Evolutionary conservation across 2,888 invertebrate species (phyloP), one percentile per base, ranked within the genome.

Genomic region (Drosophila kanekoi): DNA sequence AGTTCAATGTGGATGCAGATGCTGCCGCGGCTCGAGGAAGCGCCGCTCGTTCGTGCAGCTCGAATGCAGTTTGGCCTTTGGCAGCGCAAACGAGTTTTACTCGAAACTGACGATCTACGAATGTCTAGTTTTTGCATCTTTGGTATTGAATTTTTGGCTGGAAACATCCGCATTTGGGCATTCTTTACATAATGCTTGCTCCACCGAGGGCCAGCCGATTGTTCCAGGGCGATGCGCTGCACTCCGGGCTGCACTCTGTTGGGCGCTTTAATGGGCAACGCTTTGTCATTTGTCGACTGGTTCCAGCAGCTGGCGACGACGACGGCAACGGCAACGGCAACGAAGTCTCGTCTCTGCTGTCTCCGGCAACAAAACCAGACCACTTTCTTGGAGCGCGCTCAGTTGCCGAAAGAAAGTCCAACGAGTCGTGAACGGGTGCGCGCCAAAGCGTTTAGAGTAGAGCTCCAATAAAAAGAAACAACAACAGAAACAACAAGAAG

Each of bases 321-420:
- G 18, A 16, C 18, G 20, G n/a, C n/a, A n/a, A n/a, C 10, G 20
- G n/a, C n/a, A n/a, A 4, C 10, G 53, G 10, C 52, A 13, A 40
- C 54, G 43, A 57, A n/a, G 62, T 44, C 63, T 66, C 65, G 41
- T 38, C 74, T 58, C 28, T 47, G 51, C 53, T 72, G 59, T 3
- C 48, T 13, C 51, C 33, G 18, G 41, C 76, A 86, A 91, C 89
- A 91, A 91, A 92, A 91, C 89, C 90, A 91, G 89, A 90, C 83
- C 87, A 91, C 91, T 92, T 92, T 91, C 91, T 81, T 91, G 90
- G 73, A 78, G 77, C 79, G 83, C 85, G 91, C 85, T 90, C 90
- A 92, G 91, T 91, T 82, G 85, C 86, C 83, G 82, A 91, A 91
- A 92, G 91, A 91, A 91, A 91, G 91, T 91, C 91, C 67, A 81